Base-by-base conservation (phyloP, 1,140 invertebrate genomes). In the Bombus difficillimus region DNA sequence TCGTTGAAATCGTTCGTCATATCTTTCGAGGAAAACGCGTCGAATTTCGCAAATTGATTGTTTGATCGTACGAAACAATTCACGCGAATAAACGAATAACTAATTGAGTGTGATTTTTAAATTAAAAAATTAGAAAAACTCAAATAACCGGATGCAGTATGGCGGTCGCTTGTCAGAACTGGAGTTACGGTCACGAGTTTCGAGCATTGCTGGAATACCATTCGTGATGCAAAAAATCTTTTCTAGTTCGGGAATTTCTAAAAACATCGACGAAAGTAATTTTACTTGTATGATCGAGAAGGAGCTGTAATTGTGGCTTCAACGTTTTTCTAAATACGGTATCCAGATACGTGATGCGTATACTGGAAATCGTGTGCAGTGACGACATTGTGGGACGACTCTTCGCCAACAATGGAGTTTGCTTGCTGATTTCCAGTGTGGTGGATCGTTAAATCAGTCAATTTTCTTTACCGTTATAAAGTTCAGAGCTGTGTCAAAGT, bases 131-230 rank as follows among this genome's bases (percentile, higher is more conserved):
- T 34, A 34, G 71, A 74, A 78, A 81, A 81, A 66, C 32, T 37
- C 57, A 25, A 83, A 62, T 81, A 85, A 94, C 94, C 94, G 93
- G 94, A 94, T 94, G 91, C 93, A 91, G 88, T 94, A 95, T 95
- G 94, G 94, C 94, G 91, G 92, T 90, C 93, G 92, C 90, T 93
- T 94, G 93, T 94, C 93, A 93, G 87, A 90, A 81, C 74, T 87
- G 62, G 72, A 89, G 53, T 47, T 83, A 68, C 62, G 72, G 32
- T 90, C 59, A 47, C 68, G 77, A 81, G 79, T 79, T 79, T 83
- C 41, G 18, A 37, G 43, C 41, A 81, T 78, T 43, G 37, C 66
- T 66, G 64, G 69, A 37, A 39, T 37, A 47, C 39, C 59, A 4
- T 59, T 53, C 4, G 2, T 39, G 18, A 57, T 80, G 39, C n/a